Evolutionary conservation across 1,140 invertebrate genomes (phyloP), one percentile per base, ranked within the genome.

Genomic region (Lasaia peninsularis): DNA sequence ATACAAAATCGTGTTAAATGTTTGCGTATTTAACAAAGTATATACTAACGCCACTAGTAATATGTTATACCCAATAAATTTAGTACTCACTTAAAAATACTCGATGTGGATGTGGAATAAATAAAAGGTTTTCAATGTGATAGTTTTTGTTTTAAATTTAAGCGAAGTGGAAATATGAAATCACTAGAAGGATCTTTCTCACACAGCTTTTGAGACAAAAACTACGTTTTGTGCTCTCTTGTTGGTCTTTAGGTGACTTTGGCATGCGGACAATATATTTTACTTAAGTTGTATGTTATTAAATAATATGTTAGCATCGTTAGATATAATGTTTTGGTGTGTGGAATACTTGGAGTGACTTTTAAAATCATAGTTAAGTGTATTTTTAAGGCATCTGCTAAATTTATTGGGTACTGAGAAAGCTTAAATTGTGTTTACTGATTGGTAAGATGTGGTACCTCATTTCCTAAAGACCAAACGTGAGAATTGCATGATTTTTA

Each of bases 401-500:
- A 88, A 86, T 88, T 88, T 88, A 88, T 88, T 88, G 86, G 86
- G 86, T 86, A 77, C 78, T 79, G 77, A 78, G 52, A 62, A 52
- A 63, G 79, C 73, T 80, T 73, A 59, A 60, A 52, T 64, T 56
- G 62, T 69, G 54, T 65, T 61, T 66, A 51, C 68, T 52, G 70
- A 71, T 63, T 78, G 72, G 67, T 31, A 71, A 57, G 69, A 63
- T 79, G 63, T 54, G 53, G 24, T 77, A 72, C 61, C 72, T 73
- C 82, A 73, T 80, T 80, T 80, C 80, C 86, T 88, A 86, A 88
- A 88, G 86, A 88, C 83, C 86, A 88, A 88, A 86, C 80, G 81
- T 80, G 80, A 88, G 80, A 84, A 60, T 72, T 81, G 84, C 84
- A 88, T 88, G 84, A 67, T 73, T 71, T 78, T 28, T 85, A 80